These are phyloP conservation scores for Pluvialis apricaria DNA, from an alignment of 2,113 vertebrate genomes.

Conservation along the genomic window DNA sequence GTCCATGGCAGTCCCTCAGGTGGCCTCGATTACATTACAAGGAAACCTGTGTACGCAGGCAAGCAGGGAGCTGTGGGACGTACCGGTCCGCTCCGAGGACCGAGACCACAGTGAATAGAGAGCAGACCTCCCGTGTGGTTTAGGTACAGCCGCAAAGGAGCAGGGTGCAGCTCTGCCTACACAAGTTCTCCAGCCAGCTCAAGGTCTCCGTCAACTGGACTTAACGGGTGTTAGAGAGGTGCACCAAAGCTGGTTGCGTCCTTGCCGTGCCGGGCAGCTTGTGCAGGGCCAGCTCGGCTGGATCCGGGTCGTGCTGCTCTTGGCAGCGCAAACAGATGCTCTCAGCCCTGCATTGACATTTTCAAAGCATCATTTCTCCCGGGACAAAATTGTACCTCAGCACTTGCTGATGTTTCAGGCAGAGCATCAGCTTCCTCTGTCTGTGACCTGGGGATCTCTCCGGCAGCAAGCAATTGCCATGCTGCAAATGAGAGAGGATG, in stretches of 20 bases:
- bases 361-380: background rate
- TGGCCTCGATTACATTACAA: background rate
- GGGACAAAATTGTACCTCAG: background rate
- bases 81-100: background rate
- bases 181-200: background rate
- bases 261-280: fast-evolving
- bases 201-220: background rate
- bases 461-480: background rate
- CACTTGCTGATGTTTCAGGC: background rate
- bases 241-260: background rate
- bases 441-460: background rate
- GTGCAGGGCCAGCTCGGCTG: background rate
- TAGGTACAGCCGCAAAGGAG: background rate
- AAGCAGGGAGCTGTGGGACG: background rate
- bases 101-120: fast-evolving
- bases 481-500: background rate
- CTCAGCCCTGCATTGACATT: background rate
- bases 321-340: too few relatives aligned
- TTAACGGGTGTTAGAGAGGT: background rate
- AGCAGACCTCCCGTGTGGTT: background rate
- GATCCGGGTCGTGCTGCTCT: background rate
- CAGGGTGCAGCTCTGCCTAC: background rate
- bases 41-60: background rate
- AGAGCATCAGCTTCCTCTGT: background rate
- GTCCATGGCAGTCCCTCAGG: background rate